Base-by-base conservation (phyloP, 1,140 invertebrate genomes). In the Magallana angulata region DNA sequence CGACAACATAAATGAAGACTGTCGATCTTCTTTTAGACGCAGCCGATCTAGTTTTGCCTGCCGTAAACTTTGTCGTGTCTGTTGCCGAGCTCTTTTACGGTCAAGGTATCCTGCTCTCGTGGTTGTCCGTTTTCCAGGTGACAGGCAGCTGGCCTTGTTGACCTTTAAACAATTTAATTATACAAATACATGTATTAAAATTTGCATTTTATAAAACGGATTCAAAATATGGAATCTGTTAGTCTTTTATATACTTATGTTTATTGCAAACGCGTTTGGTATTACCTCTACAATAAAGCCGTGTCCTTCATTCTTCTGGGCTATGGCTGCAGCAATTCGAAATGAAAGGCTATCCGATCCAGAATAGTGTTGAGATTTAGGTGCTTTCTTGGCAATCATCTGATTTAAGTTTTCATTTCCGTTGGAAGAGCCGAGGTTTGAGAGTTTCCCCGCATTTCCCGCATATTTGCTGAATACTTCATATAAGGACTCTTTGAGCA, bases 221-320 rank as follows among this genome's bases (percentile, higher is more conserved):
- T 68, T n/a, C 24, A 24, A 24, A 24, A 68, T 68, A 7, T 18
- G 18, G 3, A n/a, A 4, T 24, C 18, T 6, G 9, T n/a, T n/a
- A n/a, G 9, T n/a, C 9, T 24, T 68, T 24, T 24, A 68, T 83
- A 87, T 83, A 84, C 56, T 12, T 58, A 80, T 83, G 76, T n/a
- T n/a, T n/a, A 64, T 1, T 14, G 18, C 16, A 18, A 5, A 24
- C 30, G 8, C 18, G 5, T 24, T n/a, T 18, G 24, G 16, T 8
- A 24, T 68, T 88, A 57, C 86, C 84, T 84, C 11, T 71, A 18
- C 56, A 84, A 56, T 57, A 86, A 84, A 90, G 83, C 82, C 71
- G 83, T 90, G 84, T 64, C 82, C 87, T 57, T 82, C 48, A 14
- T 56, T 56, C 36, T 56, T 82, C 9, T 30, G 80, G 11, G 80